Conservation (phyloP, 2,888 invertebrate species). For the Agrotis exclamationis region DNA sequence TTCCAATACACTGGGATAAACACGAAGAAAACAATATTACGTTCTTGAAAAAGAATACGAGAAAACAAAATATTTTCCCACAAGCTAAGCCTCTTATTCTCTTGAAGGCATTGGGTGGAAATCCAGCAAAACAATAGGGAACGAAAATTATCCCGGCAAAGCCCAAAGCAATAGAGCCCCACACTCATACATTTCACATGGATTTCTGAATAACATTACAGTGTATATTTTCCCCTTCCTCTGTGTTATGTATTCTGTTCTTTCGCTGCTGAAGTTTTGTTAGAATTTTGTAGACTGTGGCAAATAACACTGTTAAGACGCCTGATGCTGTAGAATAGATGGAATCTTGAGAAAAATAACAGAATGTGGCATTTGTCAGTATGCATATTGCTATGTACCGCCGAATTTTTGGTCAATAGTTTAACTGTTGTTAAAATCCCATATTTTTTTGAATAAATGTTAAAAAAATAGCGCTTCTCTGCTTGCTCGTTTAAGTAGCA, state of each 20-base stretch:
- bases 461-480: no score
- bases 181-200: constrained; percentile 68
- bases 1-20: constrained; percentile 29
- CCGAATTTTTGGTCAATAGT: no score
- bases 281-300: constrained; percentile 58
- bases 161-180: constrained; percentile 67
- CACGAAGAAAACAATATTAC: constrained; percentile 42
- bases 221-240: constrained; percentile 46
- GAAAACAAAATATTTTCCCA: constrained; percentile 66
- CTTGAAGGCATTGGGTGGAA: constrained; percentile 69
- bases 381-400: constrained; percentile 16
- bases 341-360: constrained; percentile 26
- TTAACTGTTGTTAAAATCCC: no score
- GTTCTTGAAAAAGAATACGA: constrained; percentile 47
- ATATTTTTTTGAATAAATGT: no score
- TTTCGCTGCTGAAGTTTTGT: constrained; percentile 32
- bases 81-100: constrained; percentile 71
- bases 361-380: neutral
- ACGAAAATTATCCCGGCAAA: constrained; percentile 73
- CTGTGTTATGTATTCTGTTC: constrained; percentile 51
- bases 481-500: no score
- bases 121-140: constrained; percentile 71
- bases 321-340: constrained; percentile 21
- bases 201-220: constrained; percentile 69
- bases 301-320: constrained; percentile 44